Evolutionary conservation across 2,888 invertebrate species (phyloP).

Genomic region (Emmelina monodactyla): DNA sequence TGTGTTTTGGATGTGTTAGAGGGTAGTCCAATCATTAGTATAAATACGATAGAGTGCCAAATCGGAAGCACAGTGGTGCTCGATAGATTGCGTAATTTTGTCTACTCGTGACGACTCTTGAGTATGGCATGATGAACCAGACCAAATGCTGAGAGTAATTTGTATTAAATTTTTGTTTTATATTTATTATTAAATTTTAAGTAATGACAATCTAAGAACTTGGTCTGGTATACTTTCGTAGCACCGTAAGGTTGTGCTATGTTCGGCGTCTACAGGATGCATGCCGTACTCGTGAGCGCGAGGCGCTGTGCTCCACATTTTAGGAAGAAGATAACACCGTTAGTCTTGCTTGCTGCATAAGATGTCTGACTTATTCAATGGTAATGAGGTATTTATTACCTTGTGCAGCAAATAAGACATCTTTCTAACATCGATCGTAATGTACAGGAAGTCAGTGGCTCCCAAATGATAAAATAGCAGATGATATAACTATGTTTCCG

Average conservation of each 20-base stretch:
- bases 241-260: too few relatives aligned
- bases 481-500: constrained; percentile 20
- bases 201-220: too few relatives aligned
- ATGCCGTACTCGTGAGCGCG: too few relatives aligned
- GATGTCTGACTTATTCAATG: too few relatives aligned
- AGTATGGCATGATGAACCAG: too few relatives aligned
- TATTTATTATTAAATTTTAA: constrained; percentile 42
- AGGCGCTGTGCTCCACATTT: background rate
- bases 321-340: constrained; percentile 24
- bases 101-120: too few relatives aligned
- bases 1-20: constrained; percentile 22
- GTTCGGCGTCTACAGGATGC: too few relatives aligned
- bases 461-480: constrained; percentile 62
- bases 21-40: constrained; percentile 29
- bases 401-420: too few relatives aligned
- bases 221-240: too few relatives aligned
- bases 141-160: too few relatives aligned
- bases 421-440: constrained; percentile 47
- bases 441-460: constrained; percentile 43
- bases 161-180: too few relatives aligned
- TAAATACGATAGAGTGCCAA: constrained; percentile 52
- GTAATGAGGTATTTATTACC: too few relatives aligned
- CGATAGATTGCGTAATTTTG: constrained; percentile 51
- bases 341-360: background rate
- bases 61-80: constrained; percentile 62